Percentiles rank a stretch among this genome's conserved stretches.
phyloP scores from a whole-genome alignment of 2,113 vertebrate species.

The Australoheros scitulus region DNA sequence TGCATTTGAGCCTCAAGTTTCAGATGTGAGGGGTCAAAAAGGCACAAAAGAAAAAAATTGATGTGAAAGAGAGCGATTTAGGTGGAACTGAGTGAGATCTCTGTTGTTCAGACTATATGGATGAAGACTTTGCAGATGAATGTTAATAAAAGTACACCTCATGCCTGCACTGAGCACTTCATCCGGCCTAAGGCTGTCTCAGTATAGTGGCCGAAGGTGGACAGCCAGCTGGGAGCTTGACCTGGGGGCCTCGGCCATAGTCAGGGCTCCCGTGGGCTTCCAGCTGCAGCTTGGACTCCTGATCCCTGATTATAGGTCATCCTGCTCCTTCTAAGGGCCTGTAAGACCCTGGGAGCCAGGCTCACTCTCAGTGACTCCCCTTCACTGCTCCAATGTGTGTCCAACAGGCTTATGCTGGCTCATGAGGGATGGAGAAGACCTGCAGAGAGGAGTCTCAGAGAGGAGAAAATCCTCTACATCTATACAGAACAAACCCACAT shows the following conservation, averaged over 20 bases:
- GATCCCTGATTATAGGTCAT: slow-evolving; percentile 83
- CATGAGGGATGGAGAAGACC: slow-evolving; percentile 72
- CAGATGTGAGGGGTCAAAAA: background rate
- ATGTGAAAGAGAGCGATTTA: background rate
- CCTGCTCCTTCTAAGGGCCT: slow-evolving; percentile 73
- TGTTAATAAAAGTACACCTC: slow-evolving; percentile 65
- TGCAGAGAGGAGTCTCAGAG: slow-evolving; percentile 68
- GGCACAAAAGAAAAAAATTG: background rate
- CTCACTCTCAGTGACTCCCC: slow-evolving; percentile 66
- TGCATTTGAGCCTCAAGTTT: background rate
- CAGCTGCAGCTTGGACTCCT: slow-evolving; percentile 72
- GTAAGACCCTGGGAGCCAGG: slow-evolving; percentile 73
- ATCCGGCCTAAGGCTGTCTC: slow-evolving; percentile 47
- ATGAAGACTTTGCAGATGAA: slow-evolving; percentile 48
- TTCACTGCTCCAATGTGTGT: slow-evolving; percentile 77
- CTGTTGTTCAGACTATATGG: background rate
- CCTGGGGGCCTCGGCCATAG: slow-evolving; percentile 51
- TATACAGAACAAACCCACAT: slow-evolving; percentile 36
- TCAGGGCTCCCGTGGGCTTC: slow-evolving; percentile 55
- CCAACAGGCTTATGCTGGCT: slow-evolving; percentile 82
- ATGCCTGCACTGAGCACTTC: slow-evolving; percentile 68
- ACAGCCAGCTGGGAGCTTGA: slow-evolving; percentile 61
- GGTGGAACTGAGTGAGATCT: background rate
- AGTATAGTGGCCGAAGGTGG: slow-evolving; percentile 29
- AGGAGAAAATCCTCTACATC: slow-evolving; percentile 72